Conservation (phyloP, 23 tunicate genomes). For the Ascidia mentula region DNA sequence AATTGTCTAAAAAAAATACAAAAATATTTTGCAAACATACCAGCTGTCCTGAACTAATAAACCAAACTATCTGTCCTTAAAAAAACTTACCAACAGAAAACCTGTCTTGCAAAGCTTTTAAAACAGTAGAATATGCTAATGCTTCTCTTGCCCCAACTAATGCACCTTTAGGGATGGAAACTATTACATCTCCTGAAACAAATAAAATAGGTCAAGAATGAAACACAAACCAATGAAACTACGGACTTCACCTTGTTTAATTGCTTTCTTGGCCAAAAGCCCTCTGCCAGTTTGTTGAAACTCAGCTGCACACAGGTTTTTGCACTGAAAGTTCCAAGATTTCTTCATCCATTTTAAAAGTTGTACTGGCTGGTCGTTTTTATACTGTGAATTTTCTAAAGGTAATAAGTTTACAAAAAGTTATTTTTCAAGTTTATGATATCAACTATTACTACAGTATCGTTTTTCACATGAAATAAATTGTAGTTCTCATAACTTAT, state of each 20-base stretch:
- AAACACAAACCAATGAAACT: background rate
- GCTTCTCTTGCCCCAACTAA: conserved; percentile 36
- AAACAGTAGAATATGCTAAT: background rate
- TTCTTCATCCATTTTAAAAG: conserved; percentile 39
- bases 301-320: conserved; percentile 1
- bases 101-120: background rate
- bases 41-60: too few relatives aligned
- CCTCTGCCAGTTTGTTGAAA: conserved; percentile 54
- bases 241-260: conserved; percentile 14
- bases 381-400: background rate
- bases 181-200: conserved; percentile 29
- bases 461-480: too few relatives aligned
- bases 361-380: background rate
- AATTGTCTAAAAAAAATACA: too few relatives aligned
- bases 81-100: too few relatives aligned
- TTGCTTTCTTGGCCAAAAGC: conserved; percentile 27
- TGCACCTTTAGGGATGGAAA: conserved; percentile 29
- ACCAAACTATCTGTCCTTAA: too few relatives aligned
- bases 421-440: background rate
- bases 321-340: conserved; percentile 18
- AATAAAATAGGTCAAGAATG: background rate
- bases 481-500: too few relatives aligned
- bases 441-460: background rate
- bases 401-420: background rate
- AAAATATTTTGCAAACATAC: too few relatives aligned